Conservation (phyloP, 2,797 vertebrate species). For the Lophius americanus region DNA sequence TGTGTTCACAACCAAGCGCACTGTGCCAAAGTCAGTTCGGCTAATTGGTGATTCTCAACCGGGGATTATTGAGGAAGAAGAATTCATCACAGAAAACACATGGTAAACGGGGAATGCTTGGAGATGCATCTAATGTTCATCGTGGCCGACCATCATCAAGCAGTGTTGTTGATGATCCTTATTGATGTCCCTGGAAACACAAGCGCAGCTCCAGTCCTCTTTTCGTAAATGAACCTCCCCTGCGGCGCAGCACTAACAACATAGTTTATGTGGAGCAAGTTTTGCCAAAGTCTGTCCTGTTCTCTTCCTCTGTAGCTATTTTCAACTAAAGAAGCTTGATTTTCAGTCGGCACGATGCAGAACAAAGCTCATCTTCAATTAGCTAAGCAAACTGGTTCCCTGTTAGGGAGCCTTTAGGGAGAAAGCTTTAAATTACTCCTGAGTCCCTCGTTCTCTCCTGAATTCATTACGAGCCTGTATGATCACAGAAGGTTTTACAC, state of each 20-base stretch:
- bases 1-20: conserved; percentile 43
- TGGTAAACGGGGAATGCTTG: conserved; percentile 40
- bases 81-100: conserved; percentile 59
- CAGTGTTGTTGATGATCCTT: conserved; percentile 7
- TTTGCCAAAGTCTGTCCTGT: conserved; percentile 18
- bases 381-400: conserved; percentile 60
- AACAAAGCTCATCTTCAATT: conserved; percentile 66
- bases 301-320: conserved; percentile 24
- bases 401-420: conserved; percentile 61
- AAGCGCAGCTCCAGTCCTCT: conserved; percentile 1
- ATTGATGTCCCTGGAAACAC: conserved; percentile 15
- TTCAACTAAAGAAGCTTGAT: conserved; percentile 41
- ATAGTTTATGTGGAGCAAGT: conserved; percentile 18
- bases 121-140: conserved; percentile 35
- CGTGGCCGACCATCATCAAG: conserved; percentile 14
- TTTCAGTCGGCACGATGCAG: conserved; percentile 49
- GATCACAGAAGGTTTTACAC: conserved; percentile 52
- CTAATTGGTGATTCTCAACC: conserved; percentile 62
- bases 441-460: conserved; percentile 31
- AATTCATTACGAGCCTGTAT: conserved; percentile 59
- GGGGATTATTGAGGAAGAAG: conserved; percentile 56
- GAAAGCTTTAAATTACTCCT: conserved; percentile 47
- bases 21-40: conserved; percentile 55
- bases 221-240: conserved; percentile 22
- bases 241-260: conserved; percentile 12